Conservation (phyloP, 1,140 invertebrate genomes). For the Ruditapes philippinarum region DNA sequence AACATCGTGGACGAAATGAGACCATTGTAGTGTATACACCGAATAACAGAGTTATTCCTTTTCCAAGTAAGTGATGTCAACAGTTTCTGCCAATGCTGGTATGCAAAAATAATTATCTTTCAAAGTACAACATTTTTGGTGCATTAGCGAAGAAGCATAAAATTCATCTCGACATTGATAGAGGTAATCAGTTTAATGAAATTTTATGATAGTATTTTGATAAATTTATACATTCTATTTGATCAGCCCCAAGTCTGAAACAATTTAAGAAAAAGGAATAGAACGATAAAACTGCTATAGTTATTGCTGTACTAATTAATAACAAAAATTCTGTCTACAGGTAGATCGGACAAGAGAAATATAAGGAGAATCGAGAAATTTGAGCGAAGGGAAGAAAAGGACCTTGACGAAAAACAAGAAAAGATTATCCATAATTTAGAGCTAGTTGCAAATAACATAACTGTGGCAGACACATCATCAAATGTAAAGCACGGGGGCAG, state of each 20-base stretch:
- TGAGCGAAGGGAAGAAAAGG: constrained; percentile 24
- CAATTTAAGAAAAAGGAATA: too few species aligned
- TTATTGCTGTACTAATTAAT: too few species aligned
- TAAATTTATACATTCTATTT: too few species aligned
- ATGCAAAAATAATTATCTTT: too few species aligned
- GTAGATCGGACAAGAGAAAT: constrained; percentile 17
- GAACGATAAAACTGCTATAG: too few species aligned
- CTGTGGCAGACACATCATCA: background rate
- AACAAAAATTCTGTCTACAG: too few species aligned
- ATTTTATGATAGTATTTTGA: too few species aligned
- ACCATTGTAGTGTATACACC: constrained; percentile 35
- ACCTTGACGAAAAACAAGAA: constrained; percentile 47
- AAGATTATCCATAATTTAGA: constrained; percentile 32
- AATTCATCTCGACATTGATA: too few species aligned
- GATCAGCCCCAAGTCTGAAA: too few species aligned
- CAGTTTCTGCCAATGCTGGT: background rate
- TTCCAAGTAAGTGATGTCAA: constrained; percentile 31
- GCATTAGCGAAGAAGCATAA: too few species aligned
- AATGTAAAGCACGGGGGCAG: background rate
- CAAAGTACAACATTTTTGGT: too few species aligned
- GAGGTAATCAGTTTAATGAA: too few species aligned
- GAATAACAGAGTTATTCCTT: constrained; percentile 53
- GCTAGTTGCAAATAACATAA: constrained; percentile 45
- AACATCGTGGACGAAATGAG: constrained; percentile 42
- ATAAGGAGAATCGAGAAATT: constrained; percentile 53